Conservation (phyloP, 2,888 invertebrate genomes). For the Cheiracanthium punctorium region DNA sequence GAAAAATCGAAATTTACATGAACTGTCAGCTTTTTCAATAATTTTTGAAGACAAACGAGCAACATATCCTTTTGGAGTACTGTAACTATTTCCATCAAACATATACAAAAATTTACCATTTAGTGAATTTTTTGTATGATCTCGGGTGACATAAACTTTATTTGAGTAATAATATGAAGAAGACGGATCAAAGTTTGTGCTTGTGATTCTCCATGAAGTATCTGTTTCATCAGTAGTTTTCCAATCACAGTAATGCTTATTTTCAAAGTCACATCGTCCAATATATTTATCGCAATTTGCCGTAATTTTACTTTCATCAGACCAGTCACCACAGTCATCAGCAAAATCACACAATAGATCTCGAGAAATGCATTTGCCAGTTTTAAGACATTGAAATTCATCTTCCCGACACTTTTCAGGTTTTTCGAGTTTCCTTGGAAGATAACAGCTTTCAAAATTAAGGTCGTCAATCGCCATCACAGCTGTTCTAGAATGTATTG, state of each 20-base stretch:
- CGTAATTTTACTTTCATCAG: slow-evolving; percentile 52
- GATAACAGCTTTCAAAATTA: slow-evolving; percentile 51
- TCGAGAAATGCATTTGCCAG: slow-evolving; percentile 55
- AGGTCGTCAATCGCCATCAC: slow-evolving; percentile 69
- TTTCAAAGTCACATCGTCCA: slow-evolving; percentile 68
- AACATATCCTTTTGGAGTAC: slow-evolving; percentile 24
- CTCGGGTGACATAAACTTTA: slow-evolving; percentile 17
- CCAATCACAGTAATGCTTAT: slow-evolving; percentile 60
- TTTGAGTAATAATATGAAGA: slow-evolving; percentile 12
- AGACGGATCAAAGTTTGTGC: neutral
- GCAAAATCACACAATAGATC: slow-evolving; percentile 61
- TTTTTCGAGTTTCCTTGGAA: slow-evolving; percentile 30
- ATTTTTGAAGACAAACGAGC: slow-evolving; percentile 49
- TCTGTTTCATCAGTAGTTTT: slow-evolving; percentile 25
- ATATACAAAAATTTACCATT: slow-evolving; percentile 55
- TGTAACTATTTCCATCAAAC: neutral
- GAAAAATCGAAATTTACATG: slow-evolving; percentile 66
- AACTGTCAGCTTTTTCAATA: slow-evolving; percentile 33
- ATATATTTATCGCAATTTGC: slow-evolving; percentile 55
- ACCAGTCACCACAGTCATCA: slow-evolving; percentile 70
- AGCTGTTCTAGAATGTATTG: neutral
- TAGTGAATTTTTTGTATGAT: slow-evolving; percentile 63
- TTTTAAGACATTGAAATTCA: slow-evolving; percentile 40
- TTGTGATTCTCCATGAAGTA: slow-evolving; percentile 10
- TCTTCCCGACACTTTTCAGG: slow-evolving; percentile 31